Percentiles rank a stretch among this genome's conserved stretches.
Evolutionary conservation across 2,888 invertebrate species (phyloP).

Genomic region (Pogonocherus hispidulus): DNA sequence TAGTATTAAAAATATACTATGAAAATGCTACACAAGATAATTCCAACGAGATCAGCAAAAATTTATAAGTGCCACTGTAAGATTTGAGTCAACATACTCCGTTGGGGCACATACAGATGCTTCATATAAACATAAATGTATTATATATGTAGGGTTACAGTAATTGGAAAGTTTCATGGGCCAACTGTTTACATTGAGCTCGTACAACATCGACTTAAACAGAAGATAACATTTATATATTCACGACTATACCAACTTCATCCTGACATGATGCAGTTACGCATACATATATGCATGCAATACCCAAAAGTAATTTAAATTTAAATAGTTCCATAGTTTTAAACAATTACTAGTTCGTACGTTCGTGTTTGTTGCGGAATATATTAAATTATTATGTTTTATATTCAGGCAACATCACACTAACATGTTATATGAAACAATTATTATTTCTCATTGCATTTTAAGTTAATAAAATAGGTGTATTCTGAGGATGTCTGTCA

Average conservation of each 20-base stretch:
- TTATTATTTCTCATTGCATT: too few relatives aligned
- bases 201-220: background rate
- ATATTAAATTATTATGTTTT: background rate
- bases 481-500: too few relatives aligned
- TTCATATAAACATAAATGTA: too few relatives aligned
- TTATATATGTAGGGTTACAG: background rate
- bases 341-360: background rate
- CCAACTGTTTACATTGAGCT: background rate
- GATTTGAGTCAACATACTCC: too few relatives aligned
- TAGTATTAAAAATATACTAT: too few relatives aligned
- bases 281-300: background rate
- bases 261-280: background rate
- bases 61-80: too few relatives aligned
- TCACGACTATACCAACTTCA: background rate
- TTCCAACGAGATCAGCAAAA: too few relatives aligned
- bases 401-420: too few relatives aligned
- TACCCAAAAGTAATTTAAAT: background rate
- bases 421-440: too few relatives aligned
- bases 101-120: too few relatives aligned
- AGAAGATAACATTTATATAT: background rate
- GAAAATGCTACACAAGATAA: too few relatives aligned
- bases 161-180: background rate
- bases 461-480: too few relatives aligned
- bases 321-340: background rate
- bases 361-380: background rate